Conservation (phyloP, 2,113 vertebrate species). For the Cyanoderma ruficeps region DNA sequence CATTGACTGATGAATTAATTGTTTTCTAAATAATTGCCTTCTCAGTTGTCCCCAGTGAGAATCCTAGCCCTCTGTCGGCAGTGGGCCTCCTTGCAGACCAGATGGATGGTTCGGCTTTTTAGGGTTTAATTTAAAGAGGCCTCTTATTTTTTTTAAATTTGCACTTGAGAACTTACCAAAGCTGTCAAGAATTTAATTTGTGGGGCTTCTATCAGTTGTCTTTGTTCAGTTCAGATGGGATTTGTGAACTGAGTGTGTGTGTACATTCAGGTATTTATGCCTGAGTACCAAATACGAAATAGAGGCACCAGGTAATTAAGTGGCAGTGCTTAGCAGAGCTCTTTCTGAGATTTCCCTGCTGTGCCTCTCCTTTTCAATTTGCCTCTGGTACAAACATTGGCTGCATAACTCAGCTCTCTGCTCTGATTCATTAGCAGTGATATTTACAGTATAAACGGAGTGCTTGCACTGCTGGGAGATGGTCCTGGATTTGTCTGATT, state of each 20-base stretch:
- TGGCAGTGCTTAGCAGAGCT: neutral
- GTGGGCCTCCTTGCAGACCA: neutral
- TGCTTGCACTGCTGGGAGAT: neutral
- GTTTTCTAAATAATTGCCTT: neutral
- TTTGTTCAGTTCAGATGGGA: neutral
- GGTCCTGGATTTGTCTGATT: neutral
- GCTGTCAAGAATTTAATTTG: neutral
- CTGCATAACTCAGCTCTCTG: neutral
- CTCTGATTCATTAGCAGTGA: neutral
- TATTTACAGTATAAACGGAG: neutral
- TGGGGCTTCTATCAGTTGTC: neutral
- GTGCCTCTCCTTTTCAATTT: neutral
- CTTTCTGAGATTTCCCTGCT: neutral
- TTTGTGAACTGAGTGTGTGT: neutral
- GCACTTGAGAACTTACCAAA: neutral
- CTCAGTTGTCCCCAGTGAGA: neutral
- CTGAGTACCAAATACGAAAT: neutral
- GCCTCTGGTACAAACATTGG: neutral
- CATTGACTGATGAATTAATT: neutral
- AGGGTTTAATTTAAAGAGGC: neutral
- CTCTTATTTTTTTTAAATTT: neutral
- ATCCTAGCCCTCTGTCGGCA: neutral
- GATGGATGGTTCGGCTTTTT: neutral
- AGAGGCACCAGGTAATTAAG: neutral
- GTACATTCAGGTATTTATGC: neutral